Evolutionary conservation across 2,797 vertebrate genomes (phyloP), one percentile per base, ranked within the genome.

Genomic region (Brachyalestes nurse): DNA sequence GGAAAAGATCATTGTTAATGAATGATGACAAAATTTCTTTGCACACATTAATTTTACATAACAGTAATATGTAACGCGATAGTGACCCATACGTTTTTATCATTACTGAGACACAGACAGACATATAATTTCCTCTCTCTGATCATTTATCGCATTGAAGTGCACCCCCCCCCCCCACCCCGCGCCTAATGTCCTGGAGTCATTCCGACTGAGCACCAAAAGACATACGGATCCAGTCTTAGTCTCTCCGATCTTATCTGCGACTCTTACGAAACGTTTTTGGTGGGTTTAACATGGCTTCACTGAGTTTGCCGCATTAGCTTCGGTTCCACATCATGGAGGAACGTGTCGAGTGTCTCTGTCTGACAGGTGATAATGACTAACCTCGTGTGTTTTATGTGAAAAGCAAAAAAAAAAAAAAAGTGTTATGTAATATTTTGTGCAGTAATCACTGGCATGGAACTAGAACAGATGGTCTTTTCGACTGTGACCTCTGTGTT

Each of bases 1-100:
- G 83, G 83, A 85, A 87, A 85, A 87, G 86, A 87, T 85, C 86
- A 87, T 69, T 82, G 81, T 83, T 87, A 87, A 87, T 87, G 83
- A 83, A 83, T 82, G 77, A 83, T 87, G 86, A 83, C 86, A 83
- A 70, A 79, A 85, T 85, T 80, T 83, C 83, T 85, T 83, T 80
- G 83, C 86, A 65, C 71, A 58, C 83, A 85, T 87, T 87, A 83
- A 87, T 87, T 87, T 87, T 83, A 83, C 86, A 85, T 87, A 77
- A 62, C 74, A 60, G 81, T 82, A 83, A 87, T 87, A 83, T 83
- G 77, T 83, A 75, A 78, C 69, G 71, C 60, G 78, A 83, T 87
- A 77, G 81, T 64, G 79, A 80, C 79, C 86, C 86, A 85, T 87
- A 80, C 81, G 78, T 82, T 85, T 82, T 83, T 85, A 85, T 86